A percentile compares a stretch with the other conserved stretches of the same genome.
Evolutionary conservation across 2,113 vertebrate species (phyloP).

Genomic region (Leptocoma aspasia): DNA sequence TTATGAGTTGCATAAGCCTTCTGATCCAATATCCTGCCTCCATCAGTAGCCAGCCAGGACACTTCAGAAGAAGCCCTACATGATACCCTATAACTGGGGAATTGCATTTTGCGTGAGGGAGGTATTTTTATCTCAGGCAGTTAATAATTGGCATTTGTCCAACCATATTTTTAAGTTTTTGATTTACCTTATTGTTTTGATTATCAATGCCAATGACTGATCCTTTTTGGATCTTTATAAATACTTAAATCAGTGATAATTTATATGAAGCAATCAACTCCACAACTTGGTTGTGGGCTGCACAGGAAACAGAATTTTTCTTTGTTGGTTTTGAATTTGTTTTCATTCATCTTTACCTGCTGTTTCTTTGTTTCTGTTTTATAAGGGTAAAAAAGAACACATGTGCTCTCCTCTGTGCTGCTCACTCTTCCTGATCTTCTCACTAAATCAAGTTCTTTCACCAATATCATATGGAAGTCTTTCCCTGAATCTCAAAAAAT

Average conservation of each 20-base stretch:
- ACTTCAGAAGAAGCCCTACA: background rate
- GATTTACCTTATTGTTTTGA: conserved; percentile 1
- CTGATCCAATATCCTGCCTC: background rate
- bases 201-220: background rate
- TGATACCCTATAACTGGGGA: background rate
- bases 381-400: background rate
- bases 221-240: background rate
- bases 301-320: background rate
- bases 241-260: background rate
- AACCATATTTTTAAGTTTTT: background rate
- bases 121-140: background rate
- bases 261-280: background rate
- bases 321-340: background rate
- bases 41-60: background rate
- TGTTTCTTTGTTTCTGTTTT: conserved; percentile 24
- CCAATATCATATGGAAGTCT: conserved; percentile 15
- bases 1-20: background rate
- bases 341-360: conserved; percentile 34
- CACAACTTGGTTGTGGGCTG: background rate
- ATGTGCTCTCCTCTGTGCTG: background rate
- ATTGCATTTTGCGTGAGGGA: background rate
- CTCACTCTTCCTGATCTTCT: background rate
- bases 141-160: background rate
- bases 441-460: conserved; percentile 43
- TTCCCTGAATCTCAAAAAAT: background rate